Evolutionary conservation across 2,888 invertebrate genomes (phyloP).

Genomic region (Cataglyphis livida): DNA sequence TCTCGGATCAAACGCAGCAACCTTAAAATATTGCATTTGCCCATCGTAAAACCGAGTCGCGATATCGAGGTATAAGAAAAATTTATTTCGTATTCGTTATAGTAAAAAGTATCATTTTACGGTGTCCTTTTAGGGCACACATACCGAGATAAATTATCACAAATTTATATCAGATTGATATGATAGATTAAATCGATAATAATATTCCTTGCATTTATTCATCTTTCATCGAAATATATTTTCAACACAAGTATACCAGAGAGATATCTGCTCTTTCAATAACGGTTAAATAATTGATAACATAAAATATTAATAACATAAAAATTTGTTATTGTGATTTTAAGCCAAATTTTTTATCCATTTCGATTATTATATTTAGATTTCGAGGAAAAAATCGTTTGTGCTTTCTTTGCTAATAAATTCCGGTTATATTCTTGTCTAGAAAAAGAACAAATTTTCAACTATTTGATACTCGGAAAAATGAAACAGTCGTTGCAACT

Average conservation of each 20-base stretch:
- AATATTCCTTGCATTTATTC: slow-evolving; percentile 9
- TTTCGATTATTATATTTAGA: slow-evolving; percentile 13
- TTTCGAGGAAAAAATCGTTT: slow-evolving; percentile 16
- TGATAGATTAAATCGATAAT: background rate
- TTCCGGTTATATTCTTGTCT: background rate
- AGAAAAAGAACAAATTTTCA: slow-evolving; percentile 39
- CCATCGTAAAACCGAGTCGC: background rate
- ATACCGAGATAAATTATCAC: background rate
- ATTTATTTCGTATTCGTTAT: background rate
- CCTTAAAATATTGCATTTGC: slow-evolving; percentile 1
- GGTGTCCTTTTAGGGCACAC: background rate
- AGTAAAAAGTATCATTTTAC: background rate
- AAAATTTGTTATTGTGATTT: background rate
- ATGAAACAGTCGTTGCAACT: slow-evolving; percentile 19
- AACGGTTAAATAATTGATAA: background rate
- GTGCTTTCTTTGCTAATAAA: slow-evolving; percentile 17
- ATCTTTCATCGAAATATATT: background rate
- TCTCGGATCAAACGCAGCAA: background rate
- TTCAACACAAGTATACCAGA: background rate
- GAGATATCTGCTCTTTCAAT: background rate
- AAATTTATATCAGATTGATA: background rate
- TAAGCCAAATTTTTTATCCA: slow-evolving; percentile 5
- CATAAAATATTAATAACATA: background rate
- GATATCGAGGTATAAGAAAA: background rate
- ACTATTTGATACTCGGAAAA: background rate